Percentiles rank a stretch among this genome's conserved stretches.
phyloP scores from a whole-genome alignment of 2,113 vertebrate genomes.

The Protobothrops flavoviridis region DNA sequence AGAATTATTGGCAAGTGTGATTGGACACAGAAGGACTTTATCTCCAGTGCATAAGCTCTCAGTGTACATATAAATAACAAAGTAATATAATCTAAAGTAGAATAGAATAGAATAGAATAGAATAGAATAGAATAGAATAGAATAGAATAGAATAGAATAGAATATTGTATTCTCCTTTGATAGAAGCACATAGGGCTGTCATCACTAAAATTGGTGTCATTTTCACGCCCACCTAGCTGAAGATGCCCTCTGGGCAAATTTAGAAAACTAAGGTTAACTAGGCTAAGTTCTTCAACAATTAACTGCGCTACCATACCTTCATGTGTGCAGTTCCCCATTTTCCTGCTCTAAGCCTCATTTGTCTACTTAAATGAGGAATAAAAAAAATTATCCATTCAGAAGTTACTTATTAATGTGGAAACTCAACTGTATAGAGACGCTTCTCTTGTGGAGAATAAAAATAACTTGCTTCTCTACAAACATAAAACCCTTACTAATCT shows the following conservation, averaged over 20 bases:
- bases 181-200: not conserved
- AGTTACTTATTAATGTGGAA: conserved; percentile 65
- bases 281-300: conserved; percentile 24
- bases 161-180: not conserved
- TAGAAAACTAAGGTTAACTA: not conserved
- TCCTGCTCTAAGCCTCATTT: conserved; percentile 46
- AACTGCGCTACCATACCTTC: conserved; percentile 7
- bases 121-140: too few species aligned
- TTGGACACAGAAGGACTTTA: too few species aligned
- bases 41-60: too few species aligned
- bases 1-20: too few species aligned
- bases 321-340: conserved; percentile 21
- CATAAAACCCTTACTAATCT: conserved; percentile 46
- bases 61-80: too few species aligned
- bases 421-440: not conserved
- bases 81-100: too few species aligned
- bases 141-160: too few species aligned
- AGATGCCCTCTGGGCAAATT: not conserved
- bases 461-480: conserved; percentile 36
- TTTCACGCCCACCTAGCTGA: not conserved
- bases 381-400: conserved; percentile 41
- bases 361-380: conserved; percentile 46
- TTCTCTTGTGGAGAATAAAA: conserved; percentile 45
- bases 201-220: not conserved
- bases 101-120: too few species aligned